phyloP scores from a whole-genome alignment of 2,797 vertebrate species.

The Notamacropus eugenii region DNA sequence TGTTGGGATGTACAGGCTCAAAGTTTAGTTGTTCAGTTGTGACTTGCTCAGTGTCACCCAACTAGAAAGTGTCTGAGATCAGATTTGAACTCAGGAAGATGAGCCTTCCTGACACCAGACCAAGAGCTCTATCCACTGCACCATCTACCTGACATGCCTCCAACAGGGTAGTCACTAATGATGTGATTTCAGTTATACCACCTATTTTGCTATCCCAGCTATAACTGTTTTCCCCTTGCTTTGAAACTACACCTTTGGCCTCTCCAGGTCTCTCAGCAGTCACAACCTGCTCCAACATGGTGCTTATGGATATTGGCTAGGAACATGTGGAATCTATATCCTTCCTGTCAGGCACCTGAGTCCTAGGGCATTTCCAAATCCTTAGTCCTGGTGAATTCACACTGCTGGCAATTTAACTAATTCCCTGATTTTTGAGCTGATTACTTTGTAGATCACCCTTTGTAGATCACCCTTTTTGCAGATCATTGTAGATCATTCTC shows the following conservation, averaged over 20 bases:
- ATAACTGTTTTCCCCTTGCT: not conserved
- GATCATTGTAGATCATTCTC: not conserved
- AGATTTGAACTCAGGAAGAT: not conserved
- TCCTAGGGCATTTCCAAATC: not conserved
- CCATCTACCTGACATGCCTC: not conserved
- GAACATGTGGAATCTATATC: not conserved
- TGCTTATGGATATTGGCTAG: not conserved
- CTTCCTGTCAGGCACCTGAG: not conserved
- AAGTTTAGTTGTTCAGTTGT: not conserved
- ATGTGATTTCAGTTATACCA: not conserved
- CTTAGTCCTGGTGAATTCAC: not conserved
- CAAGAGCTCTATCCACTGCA: not conserved
- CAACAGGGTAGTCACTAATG: not conserved
- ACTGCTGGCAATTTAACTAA: not conserved
- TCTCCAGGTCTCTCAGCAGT: not conserved
- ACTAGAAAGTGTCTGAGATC: not conserved
- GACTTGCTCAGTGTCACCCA: not conserved
- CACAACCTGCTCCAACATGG: not conserved
- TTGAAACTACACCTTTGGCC: not conserved
- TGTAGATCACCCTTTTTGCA: not conserved
- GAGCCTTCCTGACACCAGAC: not conserved
- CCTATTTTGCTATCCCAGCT: not conserved
- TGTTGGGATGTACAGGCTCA: not conserved
- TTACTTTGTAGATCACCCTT: not conserved
- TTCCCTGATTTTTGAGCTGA: not conserved